These are phyloP conservation scores for Nannoperca obscura DNA, from an alignment of 2,797 vertebrate species.

Conservation along the genomic window DNA sequence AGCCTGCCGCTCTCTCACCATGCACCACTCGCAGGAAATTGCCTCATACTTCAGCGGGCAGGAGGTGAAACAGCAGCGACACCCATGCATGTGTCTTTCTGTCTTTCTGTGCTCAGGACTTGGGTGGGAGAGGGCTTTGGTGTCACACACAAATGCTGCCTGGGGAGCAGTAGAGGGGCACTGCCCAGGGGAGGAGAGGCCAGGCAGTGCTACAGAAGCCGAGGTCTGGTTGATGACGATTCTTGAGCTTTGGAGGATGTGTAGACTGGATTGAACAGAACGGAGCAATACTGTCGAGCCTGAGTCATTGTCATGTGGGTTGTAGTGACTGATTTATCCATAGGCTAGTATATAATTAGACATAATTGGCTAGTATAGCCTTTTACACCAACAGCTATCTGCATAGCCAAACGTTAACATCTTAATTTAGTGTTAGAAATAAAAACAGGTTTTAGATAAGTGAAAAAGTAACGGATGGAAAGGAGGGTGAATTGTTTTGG, in stretches of 20 bases:
- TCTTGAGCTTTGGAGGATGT: conserved; percentile 19
- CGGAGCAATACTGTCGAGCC: conserved; percentile 3
- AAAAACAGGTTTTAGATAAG: neutral
- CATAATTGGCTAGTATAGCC: neutral
- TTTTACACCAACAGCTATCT: conserved; percentile 10
- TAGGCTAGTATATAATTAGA: neutral
- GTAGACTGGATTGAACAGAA: conserved; percentile 16
- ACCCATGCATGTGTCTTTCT: conserved; percentile 83
- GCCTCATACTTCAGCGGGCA: conserved; percentile 88
- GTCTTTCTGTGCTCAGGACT: conserved; percentile 78
- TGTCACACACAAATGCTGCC: conserved; percentile 80
- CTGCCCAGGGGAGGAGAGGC: conserved; percentile 58
- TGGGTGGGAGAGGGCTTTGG: conserved; percentile 83
- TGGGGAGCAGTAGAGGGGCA: conserved; percentile 73
- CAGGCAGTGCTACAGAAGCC: conserved; percentile 35
- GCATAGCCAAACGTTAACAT: neutral
- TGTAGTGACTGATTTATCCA: conserved; percentile 4
- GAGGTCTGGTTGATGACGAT: conserved; percentile 33
- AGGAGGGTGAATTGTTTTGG: neutral
- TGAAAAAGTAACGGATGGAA: neutral
- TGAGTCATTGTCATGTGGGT: neutral
- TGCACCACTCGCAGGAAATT: conserved; percentile 87
- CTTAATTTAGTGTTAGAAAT: conserved; percentile 1
- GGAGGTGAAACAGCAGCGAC: conserved; percentile 86
- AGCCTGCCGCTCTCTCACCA: conserved; percentile 72